phyloP scores from a whole-genome alignment of 2,113 vertebrate genomes.

The Garra rufa region DNA sequence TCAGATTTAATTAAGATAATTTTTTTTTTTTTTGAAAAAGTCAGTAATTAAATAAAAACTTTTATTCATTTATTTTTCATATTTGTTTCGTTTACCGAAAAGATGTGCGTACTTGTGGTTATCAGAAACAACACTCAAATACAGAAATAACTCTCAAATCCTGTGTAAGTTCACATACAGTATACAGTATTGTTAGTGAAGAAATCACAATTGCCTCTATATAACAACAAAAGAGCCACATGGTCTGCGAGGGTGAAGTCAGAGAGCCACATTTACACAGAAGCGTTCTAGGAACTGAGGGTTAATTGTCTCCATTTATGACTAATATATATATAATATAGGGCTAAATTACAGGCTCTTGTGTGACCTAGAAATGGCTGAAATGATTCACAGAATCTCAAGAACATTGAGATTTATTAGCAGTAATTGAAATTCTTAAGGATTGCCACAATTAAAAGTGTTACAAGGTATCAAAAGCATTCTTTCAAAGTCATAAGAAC shows the following conservation, averaged over 20 bases:
- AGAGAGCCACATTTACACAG: not conserved
- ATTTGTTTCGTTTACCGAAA: no score
- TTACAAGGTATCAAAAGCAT: not conserved
- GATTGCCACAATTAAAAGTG: not conserved
- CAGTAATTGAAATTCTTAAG: not conserved
- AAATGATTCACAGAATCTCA: not conserved
- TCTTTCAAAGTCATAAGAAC: not conserved
- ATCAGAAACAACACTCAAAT: no score
- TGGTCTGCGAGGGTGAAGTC: constrained; percentile 77
- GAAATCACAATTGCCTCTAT: not conserved
- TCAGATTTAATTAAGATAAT: no score
- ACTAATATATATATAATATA: no score
- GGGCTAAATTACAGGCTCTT: not conserved
- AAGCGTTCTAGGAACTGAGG: not conserved
- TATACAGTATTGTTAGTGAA: no score
- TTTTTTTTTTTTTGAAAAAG: no score
- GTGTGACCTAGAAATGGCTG: not conserved
- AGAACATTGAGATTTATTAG: not conserved
- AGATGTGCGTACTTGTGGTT: no score
- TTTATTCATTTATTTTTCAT: no score
- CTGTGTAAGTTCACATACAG: no score
- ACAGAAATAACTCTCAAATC: no score
- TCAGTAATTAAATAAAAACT: no score
- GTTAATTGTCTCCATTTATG: not conserved
- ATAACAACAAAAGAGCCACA: constrained; percentile 77